Evolutionary conservation across 2,113 vertebrate species (phyloP).

Genomic region (Arizona elegans): DNA sequence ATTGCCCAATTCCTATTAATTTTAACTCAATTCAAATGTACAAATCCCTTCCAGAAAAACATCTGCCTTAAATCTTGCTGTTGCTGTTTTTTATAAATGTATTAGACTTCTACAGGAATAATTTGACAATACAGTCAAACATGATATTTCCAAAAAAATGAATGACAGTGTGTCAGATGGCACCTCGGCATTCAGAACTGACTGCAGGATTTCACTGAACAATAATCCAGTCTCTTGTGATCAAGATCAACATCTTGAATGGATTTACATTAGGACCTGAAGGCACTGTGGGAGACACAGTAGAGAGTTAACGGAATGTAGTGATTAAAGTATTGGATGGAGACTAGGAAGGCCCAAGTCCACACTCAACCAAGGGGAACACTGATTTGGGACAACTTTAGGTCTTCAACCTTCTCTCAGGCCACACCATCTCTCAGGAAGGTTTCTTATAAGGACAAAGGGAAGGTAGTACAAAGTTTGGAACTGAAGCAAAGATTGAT

Average conservation of each 20-base stretch:
- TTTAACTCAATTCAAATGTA: neutral
- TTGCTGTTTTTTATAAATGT: neutral
- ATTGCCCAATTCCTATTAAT: conserved; percentile 13
- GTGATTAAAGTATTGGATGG: neutral
- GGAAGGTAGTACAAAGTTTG: neutral
- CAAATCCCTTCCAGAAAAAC: neutral
- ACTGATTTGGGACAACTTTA: neutral
- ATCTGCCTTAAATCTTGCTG: neutral
- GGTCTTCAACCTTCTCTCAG: neutral
- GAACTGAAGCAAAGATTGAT: neutral
- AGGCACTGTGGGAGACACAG: neutral
- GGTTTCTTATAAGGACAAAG: neutral
- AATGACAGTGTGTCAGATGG: neutral
- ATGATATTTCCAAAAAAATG: neutral
- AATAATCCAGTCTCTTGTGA: neutral
- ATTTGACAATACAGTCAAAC: neutral
- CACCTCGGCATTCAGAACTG: neutral
- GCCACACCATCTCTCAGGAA: neutral
- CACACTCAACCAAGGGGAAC: neutral
- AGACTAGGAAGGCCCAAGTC: neutral
- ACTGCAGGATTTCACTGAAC: neutral
- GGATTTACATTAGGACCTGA: neutral
- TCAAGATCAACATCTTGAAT: no score
- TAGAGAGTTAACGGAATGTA: neutral
- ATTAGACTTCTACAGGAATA: neutral